phyloP scores from a whole-genome alignment of 2,113 vertebrate genomes.

The Eubucco bourcierii region DNA sequence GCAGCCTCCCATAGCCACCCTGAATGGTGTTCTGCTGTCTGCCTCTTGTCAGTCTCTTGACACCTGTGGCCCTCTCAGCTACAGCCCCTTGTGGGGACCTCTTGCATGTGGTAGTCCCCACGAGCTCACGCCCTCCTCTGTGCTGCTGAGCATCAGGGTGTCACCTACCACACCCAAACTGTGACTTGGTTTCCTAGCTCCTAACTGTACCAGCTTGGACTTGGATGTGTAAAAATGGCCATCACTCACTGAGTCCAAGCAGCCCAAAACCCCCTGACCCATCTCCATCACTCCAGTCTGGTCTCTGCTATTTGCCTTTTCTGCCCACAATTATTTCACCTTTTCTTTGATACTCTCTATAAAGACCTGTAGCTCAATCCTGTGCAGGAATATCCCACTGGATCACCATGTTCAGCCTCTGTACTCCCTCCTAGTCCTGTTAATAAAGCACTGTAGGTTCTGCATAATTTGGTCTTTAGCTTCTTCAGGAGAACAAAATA shows the following conservation, averaged over 20 bases:
- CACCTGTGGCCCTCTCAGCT: background rate
- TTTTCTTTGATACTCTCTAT: background rate
- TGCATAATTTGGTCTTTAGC: background rate
- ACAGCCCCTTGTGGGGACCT: background rate
- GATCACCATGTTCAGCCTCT: background rate
- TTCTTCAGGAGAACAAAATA: background rate
- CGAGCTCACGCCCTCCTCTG: rapidly evolving
- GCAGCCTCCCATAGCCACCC: rapidly evolving
- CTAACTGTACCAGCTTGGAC: rapidly evolving
- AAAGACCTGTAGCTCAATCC: background rate
- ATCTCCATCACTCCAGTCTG: background rate
- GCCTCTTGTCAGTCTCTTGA: background rate
- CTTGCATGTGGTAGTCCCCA: background rate
- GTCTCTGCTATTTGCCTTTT: background rate
- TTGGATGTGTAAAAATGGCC: rapidly evolving
- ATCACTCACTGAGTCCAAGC: background rate
- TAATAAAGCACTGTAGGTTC: background rate
- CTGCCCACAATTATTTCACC: background rate
- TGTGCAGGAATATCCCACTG: background rate
- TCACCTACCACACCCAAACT: background rate
- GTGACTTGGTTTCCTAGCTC: background rate
- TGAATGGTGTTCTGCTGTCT: background rate
- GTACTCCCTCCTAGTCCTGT: background rate
- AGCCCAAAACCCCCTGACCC: background rate
- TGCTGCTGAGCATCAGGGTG: background rate